phyloP scores from a whole-genome alignment of 2,797 vertebrate genomes.

The Clarias pachynema region DNA sequence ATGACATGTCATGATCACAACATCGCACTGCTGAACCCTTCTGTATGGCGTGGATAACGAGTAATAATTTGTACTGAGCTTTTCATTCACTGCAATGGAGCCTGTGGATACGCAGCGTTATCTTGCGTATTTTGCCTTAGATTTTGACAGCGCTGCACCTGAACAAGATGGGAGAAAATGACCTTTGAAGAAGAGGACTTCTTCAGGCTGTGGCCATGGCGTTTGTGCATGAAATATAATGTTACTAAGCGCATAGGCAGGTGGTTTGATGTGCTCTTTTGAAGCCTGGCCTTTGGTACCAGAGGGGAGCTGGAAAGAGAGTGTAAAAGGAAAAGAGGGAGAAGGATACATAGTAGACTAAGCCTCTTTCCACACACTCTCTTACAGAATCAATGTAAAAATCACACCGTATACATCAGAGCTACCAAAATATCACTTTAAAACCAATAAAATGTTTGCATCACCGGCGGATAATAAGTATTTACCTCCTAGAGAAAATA shows the following conservation, averaged over 20 bases:
- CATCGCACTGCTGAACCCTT: neutral
- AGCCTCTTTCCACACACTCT: neutral
- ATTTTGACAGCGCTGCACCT: constrained; percentile 58
- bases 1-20: neutral
- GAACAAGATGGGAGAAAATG: constrained; percentile 65
- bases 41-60: neutral
- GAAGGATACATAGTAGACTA: constrained; percentile 19
- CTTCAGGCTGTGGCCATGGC: constrained; percentile 56
- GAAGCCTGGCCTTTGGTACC: constrained; percentile 57
- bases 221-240: constrained; percentile 71
- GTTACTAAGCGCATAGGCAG: constrained; percentile 60
- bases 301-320: constrained; percentile 34
- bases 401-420: neutral
- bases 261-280: constrained; percentile 62
- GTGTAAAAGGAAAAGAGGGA: constrained; percentile 17
- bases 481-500: constrained; percentile 1
- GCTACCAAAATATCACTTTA: neutral
- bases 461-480: neutral
- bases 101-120: neutral
- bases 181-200: constrained; percentile 74
- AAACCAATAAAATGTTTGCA: constrained; percentile 5
- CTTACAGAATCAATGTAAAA: constrained; percentile 8
- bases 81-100: neutral
- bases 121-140: constrained; percentile 43
- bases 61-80: neutral